A percentile compares a stretch with the other conserved stretches of the same genome.
Evolutionary conservation across 2,888 invertebrate genomes (phyloP).

Genomic region (Leptogaster cylindrica): DNA sequence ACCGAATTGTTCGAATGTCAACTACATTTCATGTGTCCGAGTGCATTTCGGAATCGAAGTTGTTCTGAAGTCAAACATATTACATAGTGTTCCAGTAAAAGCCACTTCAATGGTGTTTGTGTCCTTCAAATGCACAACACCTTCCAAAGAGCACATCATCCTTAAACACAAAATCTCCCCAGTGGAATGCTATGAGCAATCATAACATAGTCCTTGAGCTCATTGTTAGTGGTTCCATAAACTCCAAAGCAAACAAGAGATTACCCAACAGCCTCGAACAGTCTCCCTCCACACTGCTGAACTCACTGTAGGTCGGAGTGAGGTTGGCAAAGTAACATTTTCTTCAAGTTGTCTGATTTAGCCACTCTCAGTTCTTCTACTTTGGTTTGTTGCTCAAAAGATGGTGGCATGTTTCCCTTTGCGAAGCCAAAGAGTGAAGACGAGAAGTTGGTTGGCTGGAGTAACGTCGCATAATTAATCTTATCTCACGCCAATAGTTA

Average conservation of each 20-base stretch:
- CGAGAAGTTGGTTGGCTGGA: background rate
- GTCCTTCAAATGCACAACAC: constrained; percentile 22
- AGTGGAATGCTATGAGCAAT: background rate
- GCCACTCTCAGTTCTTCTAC: constrained; percentile 8
- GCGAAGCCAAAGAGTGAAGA: too few relatives aligned
- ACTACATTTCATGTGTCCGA: too few relatives aligned
- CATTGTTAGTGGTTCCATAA: constrained; percentile 17
- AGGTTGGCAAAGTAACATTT: constrained; percentile 13
- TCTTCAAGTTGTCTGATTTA: background rate
- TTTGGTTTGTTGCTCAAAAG: too few relatives aligned
- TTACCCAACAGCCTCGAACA: background rate
- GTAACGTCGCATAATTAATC: constrained; percentile 32
- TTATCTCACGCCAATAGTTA: constrained; percentile 18
- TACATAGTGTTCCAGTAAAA: too few relatives aligned
- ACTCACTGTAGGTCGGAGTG: background rate
- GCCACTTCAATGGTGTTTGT: constrained; percentile 5
- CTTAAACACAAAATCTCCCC: background rate
- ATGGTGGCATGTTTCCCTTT: too few relatives aligned
- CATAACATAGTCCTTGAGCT: constrained; percentile 4
- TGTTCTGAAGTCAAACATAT: too few relatives aligned
- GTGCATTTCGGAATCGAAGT: too few relatives aligned
- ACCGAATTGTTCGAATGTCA: too few relatives aligned
- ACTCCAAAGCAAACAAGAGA: constrained; percentile 20
- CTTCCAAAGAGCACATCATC: background rate
- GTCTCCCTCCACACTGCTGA: too few relatives aligned